A percentile compares a stretch with the other conserved stretches of the same genome.
Evolutionary conservation across 1,140 invertebrate species (phyloP).

Genomic region (Daktulosphaira vitifoliae): DNA sequence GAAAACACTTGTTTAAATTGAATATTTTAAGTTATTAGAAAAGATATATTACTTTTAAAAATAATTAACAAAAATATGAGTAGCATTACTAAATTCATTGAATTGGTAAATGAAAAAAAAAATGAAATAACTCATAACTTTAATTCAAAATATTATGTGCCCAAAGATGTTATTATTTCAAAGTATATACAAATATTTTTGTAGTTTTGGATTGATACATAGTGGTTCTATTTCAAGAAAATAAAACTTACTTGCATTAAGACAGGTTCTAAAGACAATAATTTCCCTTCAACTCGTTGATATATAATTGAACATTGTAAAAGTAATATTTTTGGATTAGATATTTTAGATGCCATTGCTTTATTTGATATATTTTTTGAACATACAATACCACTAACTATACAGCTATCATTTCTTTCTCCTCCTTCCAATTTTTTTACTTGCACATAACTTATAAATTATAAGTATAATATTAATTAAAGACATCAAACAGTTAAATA

Average conservation of each 20-base stretch:
- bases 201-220: neutral
- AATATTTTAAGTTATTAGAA: too few relatives aligned
- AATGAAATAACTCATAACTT: too few relatives aligned
- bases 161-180: neutral
- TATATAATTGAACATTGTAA: conserved; percentile 83
- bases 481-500: neutral
- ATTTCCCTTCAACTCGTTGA: conserved; percentile 81
- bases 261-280: conserved; percentile 83
- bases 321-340: conserved; percentile 74
- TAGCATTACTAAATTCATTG: too few relatives aligned
- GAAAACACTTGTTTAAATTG: too few relatives aligned
- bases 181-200: neutral
- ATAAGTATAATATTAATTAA: too few relatives aligned
- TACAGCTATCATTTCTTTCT: conserved; percentile 59
- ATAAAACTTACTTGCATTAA: conserved; percentile 64
- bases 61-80: too few relatives aligned
- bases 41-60: too few relatives aligned
- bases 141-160: neutral
- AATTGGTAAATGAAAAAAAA: too few relatives aligned
- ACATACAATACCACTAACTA: conserved; percentile 81
- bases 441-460: conserved; percentile 57
- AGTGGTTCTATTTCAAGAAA: too few relatives aligned
- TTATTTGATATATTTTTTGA: conserved; percentile 89
- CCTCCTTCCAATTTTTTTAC: conserved; percentile 89
- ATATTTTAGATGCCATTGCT: conserved; percentile 72